Conservation (phyloP, 2,113 vertebrate species). For the Podarcis cretensis region DNA sequence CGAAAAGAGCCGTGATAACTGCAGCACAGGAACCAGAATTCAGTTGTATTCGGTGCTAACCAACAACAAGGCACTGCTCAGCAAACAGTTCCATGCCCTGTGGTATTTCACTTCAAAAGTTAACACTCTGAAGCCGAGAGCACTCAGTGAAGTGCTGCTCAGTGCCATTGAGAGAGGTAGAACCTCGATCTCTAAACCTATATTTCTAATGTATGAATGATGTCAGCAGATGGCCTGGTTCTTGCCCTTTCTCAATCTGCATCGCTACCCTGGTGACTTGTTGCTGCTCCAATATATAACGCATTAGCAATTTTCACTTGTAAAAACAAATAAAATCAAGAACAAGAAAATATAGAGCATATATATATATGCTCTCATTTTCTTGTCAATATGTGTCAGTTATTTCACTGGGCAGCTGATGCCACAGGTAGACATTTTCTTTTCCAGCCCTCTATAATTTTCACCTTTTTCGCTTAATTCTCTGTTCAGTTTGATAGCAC, state of each 20-base stretch:
- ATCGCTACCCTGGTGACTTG: not conserved
- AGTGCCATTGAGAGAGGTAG: not conserved
- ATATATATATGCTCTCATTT: no score
- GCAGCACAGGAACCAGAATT: not conserved
- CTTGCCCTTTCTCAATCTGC: not conserved
- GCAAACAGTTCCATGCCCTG: not conserved
- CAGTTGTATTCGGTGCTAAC: not conserved
- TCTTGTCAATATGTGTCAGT: not conserved
- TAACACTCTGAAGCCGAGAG: not conserved
- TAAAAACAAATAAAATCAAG: no score
- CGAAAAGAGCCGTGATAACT: not conserved
- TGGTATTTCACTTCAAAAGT: not conserved
- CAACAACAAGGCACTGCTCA: not conserved
- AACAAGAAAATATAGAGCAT: no score
- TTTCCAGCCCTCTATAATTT: not conserved
- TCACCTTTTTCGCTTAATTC: slow-evolving; percentile 37
- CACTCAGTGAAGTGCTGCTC: not conserved
- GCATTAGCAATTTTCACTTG: not conserved
- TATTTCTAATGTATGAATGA: not conserved
- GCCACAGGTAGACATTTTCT: accelerated
- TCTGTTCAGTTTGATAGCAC: slow-evolving; percentile 3
- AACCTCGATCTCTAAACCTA: not conserved
- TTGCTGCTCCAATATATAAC: not conserved
- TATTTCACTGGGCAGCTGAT: slow-evolving; percentile 41
- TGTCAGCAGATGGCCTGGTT: not conserved